A percentile compares a stretch with the other conserved stretches of the same genome.
These are phyloP conservation scores for Plagodis pulveraria DNA, from an alignment of 2,888 invertebrate genomes.

Conservation along the genomic window DNA sequence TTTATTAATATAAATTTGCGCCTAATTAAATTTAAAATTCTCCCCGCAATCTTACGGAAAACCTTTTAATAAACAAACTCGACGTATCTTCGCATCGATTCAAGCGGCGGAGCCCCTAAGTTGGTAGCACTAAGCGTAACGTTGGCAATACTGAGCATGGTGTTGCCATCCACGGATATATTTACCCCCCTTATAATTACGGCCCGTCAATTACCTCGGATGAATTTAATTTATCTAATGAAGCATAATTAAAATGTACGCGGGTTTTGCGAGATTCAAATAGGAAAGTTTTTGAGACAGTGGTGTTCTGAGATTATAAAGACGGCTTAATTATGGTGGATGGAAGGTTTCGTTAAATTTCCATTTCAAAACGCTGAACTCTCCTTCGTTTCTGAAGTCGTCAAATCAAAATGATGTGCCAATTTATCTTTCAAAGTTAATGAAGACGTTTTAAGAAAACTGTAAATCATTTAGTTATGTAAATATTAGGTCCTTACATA, in stretches of 20 bases:
- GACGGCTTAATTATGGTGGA: constrained; percentile 21
- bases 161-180: constrained; percentile 51
- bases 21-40: constrained; percentile 63
- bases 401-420: constrained; percentile 6
- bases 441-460: no score
- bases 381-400: constrained; percentile 4
- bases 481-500: no score
- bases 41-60: constrained; percentile 46
- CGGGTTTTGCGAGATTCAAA: constrained; percentile 63
- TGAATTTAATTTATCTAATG: constrained; percentile 84
- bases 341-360: constrained; percentile 31
- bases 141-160: constrained; percentile 48
- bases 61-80: constrained; percentile 61
- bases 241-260: constrained; percentile 84
- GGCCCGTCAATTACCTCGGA: constrained; percentile 78
- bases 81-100: constrained; percentile 37
- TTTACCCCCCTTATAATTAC: constrained; percentile 68
- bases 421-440: background rate
- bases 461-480: no score
- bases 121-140: constrained; percentile 47
- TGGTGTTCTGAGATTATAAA: constrained; percentile 23
- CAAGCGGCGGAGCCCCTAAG: constrained; percentile 42
- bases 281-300: constrained; percentile 45
- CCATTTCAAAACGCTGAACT: constrained; percentile 28
- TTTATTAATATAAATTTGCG: constrained; percentile 55